Evolutionary conservation across 1,140 invertebrate genomes (phyloP).

Genomic region (Eriocheir sinensis): DNA sequence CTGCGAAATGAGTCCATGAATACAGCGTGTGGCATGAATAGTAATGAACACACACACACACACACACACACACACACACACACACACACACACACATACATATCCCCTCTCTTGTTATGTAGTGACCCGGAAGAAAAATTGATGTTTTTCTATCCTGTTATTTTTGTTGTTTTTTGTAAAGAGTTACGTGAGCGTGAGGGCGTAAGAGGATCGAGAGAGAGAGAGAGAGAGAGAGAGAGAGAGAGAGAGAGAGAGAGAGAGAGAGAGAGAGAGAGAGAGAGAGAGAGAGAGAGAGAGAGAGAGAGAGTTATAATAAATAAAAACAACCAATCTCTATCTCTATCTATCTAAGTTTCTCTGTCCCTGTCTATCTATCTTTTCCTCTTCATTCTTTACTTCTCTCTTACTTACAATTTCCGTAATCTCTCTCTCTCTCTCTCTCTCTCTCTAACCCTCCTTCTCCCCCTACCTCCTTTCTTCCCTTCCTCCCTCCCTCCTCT

Average conservation of each 20-base stretch:
- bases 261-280: constrained; percentile 54
- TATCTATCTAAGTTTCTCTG: not conserved
- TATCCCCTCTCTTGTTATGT: not conserved
- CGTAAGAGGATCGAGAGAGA: constrained; percentile 14
- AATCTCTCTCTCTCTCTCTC: not conserved
- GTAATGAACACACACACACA: not conserved
- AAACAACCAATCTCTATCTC: too few species aligned
- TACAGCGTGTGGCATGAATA: too few species aligned
- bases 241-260: constrained; percentile 54
- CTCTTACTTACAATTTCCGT: not conserved
- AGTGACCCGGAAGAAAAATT: not conserved
- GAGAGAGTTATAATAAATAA: not conserved
- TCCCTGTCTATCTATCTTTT: not conserved
- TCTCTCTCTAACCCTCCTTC: not conserved
- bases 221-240: constrained; percentile 53
- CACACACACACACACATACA: not conserved
- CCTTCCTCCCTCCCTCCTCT: constrained; percentile 2
- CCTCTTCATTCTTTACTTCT: not conserved
- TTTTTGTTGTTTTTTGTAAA: not conserved
- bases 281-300: not conserved
- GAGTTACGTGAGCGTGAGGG: not conserved
- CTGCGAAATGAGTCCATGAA: too few species aligned
- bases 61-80: not conserved
- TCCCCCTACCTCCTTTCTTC: not conserved
- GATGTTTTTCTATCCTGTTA: not conserved